Conservation (phyloP, 2,113 vertebrate genomes). For the Pelodiscus sinensis region DNA sequence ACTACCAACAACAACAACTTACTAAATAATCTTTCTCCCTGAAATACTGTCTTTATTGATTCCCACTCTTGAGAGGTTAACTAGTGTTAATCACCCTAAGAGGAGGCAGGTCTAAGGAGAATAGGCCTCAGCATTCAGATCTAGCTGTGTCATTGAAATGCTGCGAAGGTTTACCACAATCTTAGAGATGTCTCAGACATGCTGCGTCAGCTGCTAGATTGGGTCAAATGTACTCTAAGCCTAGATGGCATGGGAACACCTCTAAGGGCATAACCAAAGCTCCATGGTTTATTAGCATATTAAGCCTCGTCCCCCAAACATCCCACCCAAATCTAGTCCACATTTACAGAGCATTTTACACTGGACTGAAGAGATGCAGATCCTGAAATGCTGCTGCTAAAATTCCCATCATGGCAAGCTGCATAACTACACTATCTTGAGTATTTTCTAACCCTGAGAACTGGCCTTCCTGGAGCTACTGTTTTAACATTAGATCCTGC, state of each 20-base stretch:
- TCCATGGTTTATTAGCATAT: neutral
- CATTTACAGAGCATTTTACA: neutral
- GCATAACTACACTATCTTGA: neutral
- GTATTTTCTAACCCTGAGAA: neutral
- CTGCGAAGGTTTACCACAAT: too few relatives aligned
- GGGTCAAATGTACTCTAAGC: neutral
- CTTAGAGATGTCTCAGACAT: neutral
- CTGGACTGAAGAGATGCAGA: neutral
- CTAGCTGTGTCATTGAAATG: neutral
- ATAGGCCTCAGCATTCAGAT: neutral
- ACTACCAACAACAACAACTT: too few relatives aligned
- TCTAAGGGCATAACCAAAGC: neutral
- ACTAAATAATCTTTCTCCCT: neutral
- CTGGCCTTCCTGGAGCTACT: accelerated
- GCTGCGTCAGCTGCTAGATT: neutral
- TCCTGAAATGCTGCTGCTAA: neutral
- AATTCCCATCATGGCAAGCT: neutral
- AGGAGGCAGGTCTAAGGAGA: neutral
- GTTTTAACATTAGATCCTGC: neutral
- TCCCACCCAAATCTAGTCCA: accelerated
- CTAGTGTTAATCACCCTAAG: too few relatives aligned
- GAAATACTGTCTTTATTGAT: too few relatives aligned
- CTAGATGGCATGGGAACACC: neutral
- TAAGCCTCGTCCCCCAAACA: neutral
- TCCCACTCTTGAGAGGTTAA: neutral